Conservation (phyloP, 2,888 invertebrate species). For the Tiliacea aurago region DNA sequence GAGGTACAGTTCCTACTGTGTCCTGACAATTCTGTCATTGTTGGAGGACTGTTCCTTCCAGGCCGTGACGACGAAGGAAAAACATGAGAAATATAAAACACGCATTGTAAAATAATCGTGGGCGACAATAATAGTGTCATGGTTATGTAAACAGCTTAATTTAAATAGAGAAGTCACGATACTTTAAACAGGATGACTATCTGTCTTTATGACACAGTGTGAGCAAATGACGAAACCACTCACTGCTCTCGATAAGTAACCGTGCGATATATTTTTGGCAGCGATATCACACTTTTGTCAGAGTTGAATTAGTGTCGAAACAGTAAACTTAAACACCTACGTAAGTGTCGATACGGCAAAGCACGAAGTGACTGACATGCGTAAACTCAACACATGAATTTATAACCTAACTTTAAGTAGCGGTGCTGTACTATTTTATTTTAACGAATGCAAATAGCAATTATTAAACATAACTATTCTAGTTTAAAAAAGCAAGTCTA, state of each 20-base stretch:
- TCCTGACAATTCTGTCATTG: background rate
- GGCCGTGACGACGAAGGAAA: background rate
- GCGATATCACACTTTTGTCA: background rate
- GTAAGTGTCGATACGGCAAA: background rate
- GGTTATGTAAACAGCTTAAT: background rate
- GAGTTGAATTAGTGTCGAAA: background rate
- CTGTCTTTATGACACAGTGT: conserved; percentile 11
- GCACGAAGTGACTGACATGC: background rate
- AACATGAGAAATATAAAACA: background rate
- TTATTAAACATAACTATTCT: conserved; percentile 17
- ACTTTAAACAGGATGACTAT: background rate
- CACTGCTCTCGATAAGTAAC: background rate
- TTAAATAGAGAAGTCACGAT: background rate
- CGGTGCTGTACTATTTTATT: background rate
- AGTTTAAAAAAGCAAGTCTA: conserved; percentile 27
- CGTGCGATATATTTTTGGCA: background rate
- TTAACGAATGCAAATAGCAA: conserved; percentile 16
- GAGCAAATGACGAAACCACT: background rate
- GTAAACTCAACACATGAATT: background rate
- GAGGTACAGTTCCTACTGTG: background rate
- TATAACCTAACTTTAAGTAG: background rate
- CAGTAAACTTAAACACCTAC: background rate
- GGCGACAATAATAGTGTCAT: background rate
- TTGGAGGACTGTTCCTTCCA: background rate
- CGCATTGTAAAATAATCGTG: too few species aligned